Evolutionary conservation across 1,140 invertebrate species (phyloP).

Genomic region (Drosophila parvula): DNA sequence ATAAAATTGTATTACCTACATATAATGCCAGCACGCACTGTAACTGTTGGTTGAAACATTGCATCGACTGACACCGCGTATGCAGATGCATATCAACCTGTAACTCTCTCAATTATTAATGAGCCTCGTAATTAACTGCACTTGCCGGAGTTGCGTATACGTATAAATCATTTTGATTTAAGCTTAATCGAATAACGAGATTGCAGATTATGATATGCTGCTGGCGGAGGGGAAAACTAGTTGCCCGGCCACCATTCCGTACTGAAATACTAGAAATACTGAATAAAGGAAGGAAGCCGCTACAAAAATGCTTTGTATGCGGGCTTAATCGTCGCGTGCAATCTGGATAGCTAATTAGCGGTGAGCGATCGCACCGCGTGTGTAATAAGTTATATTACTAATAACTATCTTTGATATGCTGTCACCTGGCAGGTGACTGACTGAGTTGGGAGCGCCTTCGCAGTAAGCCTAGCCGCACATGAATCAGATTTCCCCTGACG

Average conservation of each 20-base stretch:
- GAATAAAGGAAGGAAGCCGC: neutral
- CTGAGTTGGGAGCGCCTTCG: constrained; percentile 14
- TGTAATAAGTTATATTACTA: constrained; percentile 32
- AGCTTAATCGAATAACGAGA: constrained; percentile 76
- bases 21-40: neutral
- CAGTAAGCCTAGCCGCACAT: constrained; percentile 21
- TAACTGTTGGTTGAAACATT: constrained; percentile 6
- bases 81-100: constrained; percentile 27
- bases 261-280: neutral
- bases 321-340: constrained; percentile 42
- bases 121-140: constrained; percentile 73
- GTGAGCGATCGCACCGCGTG: constrained; percentile 40
- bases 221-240: constrained; percentile 43
- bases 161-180: constrained; percentile 74
- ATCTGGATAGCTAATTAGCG: constrained; percentile 54
- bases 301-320: constrained; percentile 36
- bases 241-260: constrained; percentile 30
- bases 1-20: too few species aligned
- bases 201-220: constrained; percentile 69
- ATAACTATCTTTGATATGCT: constrained; percentile 46
- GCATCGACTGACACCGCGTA: constrained; percentile 31
- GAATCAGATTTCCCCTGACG: constrained; percentile 32
- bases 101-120: constrained; percentile 62
- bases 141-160: constrained; percentile 42
- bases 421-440: constrained; percentile 42